Conservation (phyloP, 2,888 invertebrate species). For the Didymodactylos carnosus region DNA sequence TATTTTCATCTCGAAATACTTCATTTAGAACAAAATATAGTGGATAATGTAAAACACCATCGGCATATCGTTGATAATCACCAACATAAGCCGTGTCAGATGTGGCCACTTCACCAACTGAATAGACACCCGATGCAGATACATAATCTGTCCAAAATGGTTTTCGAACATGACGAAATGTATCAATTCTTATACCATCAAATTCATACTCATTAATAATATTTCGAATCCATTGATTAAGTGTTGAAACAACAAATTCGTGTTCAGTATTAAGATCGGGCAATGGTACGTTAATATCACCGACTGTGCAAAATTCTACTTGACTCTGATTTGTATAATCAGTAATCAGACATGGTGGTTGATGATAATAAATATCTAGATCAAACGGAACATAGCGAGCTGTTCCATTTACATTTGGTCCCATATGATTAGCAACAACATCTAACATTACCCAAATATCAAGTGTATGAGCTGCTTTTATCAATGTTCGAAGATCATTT, state of each 20-base stretch:
- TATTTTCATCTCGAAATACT: constrained; percentile 15
- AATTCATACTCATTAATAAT: constrained; percentile 17
- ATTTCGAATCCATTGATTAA: constrained; percentile 17
- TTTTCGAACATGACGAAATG: constrained; percentile 15
- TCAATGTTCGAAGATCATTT: constrained; percentile 17
- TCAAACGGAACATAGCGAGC: constrained; percentile 18
- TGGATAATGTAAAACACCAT: constrained; percentile 19
- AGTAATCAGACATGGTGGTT: constrained; percentile 16
- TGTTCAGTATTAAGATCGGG: constrained; percentile 20
- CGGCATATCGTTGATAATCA: constrained; percentile 18
- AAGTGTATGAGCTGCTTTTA: constrained; percentile 17
- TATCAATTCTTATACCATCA: constrained; percentile 20
- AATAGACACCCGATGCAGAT: constrained; percentile 16
- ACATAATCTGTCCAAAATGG: constrained; percentile 18
- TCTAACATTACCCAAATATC: constrained; percentile 22
- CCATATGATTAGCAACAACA: constrained; percentile 21
- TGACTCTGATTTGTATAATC: constrained; percentile 18
- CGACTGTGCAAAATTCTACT: constrained; percentile 19
- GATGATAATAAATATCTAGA: constrained; percentile 18
- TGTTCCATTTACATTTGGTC: constrained; percentile 16
- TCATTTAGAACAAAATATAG: constrained; percentile 16
- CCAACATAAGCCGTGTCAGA: constrained; percentile 17
- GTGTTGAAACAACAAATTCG: constrained; percentile 16
- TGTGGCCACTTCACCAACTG: constrained; percentile 18
- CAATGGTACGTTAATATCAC: constrained; percentile 8